phyloP scores from a whole-genome alignment of 2,797 vertebrate genomes.

The Lagocephalus sceleratus region DNA sequence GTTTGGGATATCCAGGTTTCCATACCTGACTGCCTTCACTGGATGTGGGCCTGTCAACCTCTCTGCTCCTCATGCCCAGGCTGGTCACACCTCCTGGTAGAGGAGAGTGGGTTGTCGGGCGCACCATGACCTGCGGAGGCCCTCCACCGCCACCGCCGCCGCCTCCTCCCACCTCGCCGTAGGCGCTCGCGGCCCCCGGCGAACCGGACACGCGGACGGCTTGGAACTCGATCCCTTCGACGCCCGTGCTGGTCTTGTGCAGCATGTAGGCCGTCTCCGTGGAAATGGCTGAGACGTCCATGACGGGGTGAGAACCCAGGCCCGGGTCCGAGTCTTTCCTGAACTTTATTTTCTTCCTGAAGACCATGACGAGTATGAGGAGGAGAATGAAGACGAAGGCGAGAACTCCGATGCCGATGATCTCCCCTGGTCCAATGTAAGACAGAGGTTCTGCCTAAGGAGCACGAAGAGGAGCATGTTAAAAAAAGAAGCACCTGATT shows the following conservation, averaged over 20 bases:
- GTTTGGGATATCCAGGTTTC: not conserved
- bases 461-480: conserved; percentile 11
- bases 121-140: conserved; percentile 90
- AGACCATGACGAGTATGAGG: conserved; percentile 83
- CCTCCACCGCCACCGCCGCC: conserved; percentile 36
- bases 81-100: conserved; percentile 49
- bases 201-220: conserved; percentile 58
- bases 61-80: conserved; percentile 31
- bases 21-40: conserved; percentile 63
- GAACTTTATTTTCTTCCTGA: conserved; percentile 89
- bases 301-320: conserved; percentile 75
- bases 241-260: conserved; percentile 63
- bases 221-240: conserved; percentile 73
- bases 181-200: conserved; percentile 46
- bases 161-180: conserved; percentile 52
- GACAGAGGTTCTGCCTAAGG: conserved; percentile 84
- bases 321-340: conserved; percentile 83
- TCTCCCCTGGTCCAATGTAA: conserved; percentile 91
- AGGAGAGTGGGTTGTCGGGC: conserved; percentile 86
- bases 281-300: conserved; percentile 84
- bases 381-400: conserved; percentile 87
- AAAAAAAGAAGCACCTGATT: not conserved
- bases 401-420: conserved; percentile 91
- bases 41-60: conserved; percentile 52
- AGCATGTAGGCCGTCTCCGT: conserved; percentile 81